Evolutionary conservation across 2,797 vertebrate genomes (phyloP).

Genomic region (Thripadectes ignobilis): DNA sequence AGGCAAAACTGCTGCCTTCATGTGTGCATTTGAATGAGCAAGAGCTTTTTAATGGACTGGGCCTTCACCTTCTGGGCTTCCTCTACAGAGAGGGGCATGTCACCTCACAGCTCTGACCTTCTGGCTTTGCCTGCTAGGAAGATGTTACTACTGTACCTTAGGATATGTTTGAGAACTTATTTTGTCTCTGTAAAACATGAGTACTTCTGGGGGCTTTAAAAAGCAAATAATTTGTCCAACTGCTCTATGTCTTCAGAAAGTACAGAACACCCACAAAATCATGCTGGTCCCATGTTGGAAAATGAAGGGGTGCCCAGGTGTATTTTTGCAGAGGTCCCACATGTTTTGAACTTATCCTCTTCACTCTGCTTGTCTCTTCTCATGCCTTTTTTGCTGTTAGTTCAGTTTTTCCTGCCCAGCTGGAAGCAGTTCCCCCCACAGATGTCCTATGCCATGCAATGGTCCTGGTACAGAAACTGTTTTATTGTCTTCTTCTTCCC

Average conservation of each 20-base stretch:
- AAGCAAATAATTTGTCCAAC: not conserved
- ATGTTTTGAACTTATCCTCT: not conserved
- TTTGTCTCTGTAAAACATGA: not conserved
- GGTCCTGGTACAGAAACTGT: not conserved
- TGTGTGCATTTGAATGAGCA: not conserved
- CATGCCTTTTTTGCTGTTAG: not conserved
- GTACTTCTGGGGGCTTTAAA: not conserved
- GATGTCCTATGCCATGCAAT: not conserved
- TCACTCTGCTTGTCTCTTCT: not conserved
- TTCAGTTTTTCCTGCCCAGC: not conserved
- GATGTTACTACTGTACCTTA: not conserved
- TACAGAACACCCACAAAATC: not conserved
- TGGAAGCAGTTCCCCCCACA: not conserved
- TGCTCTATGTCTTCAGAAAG: not conserved
- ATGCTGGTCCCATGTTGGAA: not conserved
- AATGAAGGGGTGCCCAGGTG: not conserved
- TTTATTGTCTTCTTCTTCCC: not conserved
- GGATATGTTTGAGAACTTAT: not conserved
- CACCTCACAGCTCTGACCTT: not conserved
- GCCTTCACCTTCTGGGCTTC: not conserved
- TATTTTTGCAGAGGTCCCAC: not conserved
- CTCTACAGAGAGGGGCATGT: rapidly evolving
- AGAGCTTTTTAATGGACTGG: not conserved
- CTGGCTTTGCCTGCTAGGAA: not conserved
- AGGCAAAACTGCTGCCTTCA: not conserved